A percentile compares a stretch with the other conserved stretches of the same genome.
Evolutionary conservation across 2,888 invertebrate species (phyloP).

Genomic region (Sepioteuthis lessoniana): DNA sequence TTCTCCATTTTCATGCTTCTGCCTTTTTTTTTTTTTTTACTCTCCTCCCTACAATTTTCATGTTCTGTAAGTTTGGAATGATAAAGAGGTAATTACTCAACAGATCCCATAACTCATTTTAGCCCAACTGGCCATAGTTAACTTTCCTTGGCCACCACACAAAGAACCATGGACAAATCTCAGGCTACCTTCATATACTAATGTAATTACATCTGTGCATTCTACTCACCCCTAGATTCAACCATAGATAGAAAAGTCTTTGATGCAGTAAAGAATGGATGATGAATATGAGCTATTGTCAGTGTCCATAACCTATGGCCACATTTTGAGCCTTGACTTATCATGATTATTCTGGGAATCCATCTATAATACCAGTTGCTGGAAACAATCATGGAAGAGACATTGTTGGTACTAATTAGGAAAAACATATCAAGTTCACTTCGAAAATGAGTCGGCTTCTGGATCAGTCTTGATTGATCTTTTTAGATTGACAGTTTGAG

Average conservation of each 20-base stretch:
- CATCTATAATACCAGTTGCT: not conserved
- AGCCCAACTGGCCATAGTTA: no score
- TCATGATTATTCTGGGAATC: not conserved
- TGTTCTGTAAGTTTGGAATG: no score
- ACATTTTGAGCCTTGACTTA: not conserved
- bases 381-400: not conserved
- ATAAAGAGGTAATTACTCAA: no score
- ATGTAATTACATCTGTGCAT: no score
- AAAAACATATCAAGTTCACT: not conserved
- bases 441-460: not conserved
- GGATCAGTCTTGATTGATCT: not conserved
- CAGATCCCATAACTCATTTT: no score
- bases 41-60: no score
- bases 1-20: not conserved
- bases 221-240: no score
- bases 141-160: no score
- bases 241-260: not conserved
- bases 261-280: not conserved
- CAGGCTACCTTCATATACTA: no score
- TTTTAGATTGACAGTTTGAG: not conserved
- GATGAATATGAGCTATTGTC: not conserved
- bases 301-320: not conserved
- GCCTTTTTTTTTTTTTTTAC: not conserved
- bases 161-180: no score
- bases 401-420: not conserved